phyloP scores from a whole-genome alignment of 1,140 invertebrate species.

The Drosophila ironensis region DNA sequence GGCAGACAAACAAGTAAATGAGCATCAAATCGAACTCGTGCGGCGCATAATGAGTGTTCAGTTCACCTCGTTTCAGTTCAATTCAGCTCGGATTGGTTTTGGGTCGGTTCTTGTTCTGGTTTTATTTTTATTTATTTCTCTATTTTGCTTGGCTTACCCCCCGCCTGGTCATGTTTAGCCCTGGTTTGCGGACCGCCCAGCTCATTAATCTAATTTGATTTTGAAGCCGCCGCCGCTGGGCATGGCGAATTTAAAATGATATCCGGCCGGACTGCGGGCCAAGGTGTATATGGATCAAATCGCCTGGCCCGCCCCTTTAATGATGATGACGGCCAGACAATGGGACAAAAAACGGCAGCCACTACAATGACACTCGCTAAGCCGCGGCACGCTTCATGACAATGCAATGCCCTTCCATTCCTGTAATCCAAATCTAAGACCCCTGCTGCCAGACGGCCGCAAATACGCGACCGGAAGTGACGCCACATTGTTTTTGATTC shows the following conservation, averaged over 20 bases:
- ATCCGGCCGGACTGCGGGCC: slow-evolving; percentile 16
- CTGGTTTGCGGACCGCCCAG: slow-evolving; percentile 22
- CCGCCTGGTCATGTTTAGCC: too few relatives aligned
- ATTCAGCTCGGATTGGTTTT: slow-evolving; percentile 21
- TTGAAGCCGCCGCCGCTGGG: neutral
- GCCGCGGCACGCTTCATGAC: slow-evolving; percentile 52
- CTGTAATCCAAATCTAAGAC: neutral
- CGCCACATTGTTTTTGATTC: slow-evolving; percentile 72
- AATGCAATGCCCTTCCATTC: slow-evolving; percentile 39
- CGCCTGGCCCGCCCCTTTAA: slow-evolving; percentile 39
- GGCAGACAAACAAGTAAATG: slow-evolving; percentile 76
- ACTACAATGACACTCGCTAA: slow-evolving; percentile 64
- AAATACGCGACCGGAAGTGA: slow-evolving; percentile 70
- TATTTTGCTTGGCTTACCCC: slow-evolving; percentile 1
- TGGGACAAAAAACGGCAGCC: slow-evolving; percentile 9
- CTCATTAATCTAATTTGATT: slow-evolving; percentile 74
- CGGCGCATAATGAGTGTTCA: slow-evolving; percentile 68
- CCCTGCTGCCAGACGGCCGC: slow-evolving; percentile 12
- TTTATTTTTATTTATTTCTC: neutral
- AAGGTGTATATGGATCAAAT: slow-evolving; percentile 74
- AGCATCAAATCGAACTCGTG: slow-evolving; percentile 78
- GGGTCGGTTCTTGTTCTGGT: neutral
- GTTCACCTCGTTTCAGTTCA: slow-evolving; percentile 23
- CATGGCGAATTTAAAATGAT: slow-evolving; percentile 50
- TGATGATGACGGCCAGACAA: slow-evolving; percentile 65